These are phyloP conservation scores for Neodon shergylaensis DNA, from an alignment of 2,113 vertebrate species.

Conservation along the genomic window DNA sequence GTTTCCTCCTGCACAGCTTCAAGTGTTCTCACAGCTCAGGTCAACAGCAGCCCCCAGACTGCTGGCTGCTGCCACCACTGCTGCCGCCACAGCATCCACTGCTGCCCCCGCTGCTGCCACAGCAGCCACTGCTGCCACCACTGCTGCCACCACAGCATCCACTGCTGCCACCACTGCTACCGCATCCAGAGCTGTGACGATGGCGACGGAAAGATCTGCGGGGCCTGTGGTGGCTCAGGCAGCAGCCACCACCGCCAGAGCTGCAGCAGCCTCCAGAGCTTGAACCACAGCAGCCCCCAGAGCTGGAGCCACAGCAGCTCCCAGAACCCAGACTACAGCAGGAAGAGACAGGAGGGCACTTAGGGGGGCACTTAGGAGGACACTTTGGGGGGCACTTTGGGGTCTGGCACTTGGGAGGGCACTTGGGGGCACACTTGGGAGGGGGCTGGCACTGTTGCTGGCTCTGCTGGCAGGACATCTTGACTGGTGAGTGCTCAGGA, in stretches of 20 bases:
- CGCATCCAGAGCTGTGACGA: constrained; percentile 9
- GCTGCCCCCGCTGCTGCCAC: neutral
- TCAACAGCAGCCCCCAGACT: constrained; percentile 46
- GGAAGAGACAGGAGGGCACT: constrained; percentile 34
- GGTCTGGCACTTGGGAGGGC: neutral
- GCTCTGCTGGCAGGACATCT: constrained; percentile 68
- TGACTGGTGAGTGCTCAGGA: neutral
- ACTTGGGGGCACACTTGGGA: constrained; percentile 36
- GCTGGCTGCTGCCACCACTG: neutral
- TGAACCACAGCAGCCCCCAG: neutral
- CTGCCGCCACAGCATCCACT: neutral
- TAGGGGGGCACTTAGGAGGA: neutral
- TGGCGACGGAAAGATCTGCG: neutral
- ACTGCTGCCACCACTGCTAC: neutral
- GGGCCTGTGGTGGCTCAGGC: constrained; percentile 2
- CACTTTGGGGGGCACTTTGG: neutral
- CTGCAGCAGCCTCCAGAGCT: constrained; percentile 2
- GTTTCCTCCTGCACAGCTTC: neutral
- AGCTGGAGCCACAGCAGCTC: neutral
- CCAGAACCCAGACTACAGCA: constrained; percentile 35
- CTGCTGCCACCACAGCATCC: neutral
- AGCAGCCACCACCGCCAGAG: constrained; percentile 18
- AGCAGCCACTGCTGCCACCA: neutral
- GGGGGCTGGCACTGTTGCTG: constrained; percentile 38
- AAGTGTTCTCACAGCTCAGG: neutral